phyloP scores from a whole-genome alignment of 2,888 invertebrate genomes.

The Hydrotaea cyrtoneurina region DNA sequence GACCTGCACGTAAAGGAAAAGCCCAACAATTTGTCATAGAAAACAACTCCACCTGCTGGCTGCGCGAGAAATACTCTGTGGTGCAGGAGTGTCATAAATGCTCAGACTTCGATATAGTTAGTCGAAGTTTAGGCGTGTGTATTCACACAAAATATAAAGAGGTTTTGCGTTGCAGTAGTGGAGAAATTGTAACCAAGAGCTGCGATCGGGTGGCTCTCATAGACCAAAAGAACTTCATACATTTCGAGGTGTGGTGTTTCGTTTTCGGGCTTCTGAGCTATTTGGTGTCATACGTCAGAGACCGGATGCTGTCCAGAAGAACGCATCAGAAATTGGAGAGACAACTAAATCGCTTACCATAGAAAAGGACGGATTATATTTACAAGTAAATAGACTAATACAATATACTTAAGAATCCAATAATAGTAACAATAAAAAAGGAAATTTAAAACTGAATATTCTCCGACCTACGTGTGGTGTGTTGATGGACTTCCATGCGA shows the following conservation, averaged over 20 bases:
- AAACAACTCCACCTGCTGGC: constrained; percentile 90
- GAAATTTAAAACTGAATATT: no score
- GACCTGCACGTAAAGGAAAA: constrained; percentile 69
- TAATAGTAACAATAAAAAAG: no score
- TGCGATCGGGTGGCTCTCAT: constrained; percentile 92
- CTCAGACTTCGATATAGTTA: constrained; percentile 91
- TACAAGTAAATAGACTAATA: no score
- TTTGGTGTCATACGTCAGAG: constrained; percentile 76
- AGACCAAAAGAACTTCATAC: constrained; percentile 88
- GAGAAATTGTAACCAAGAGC: constrained; percentile 90
- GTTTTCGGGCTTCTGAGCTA: constrained; percentile 75
- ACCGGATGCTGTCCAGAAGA: constrained; percentile 75
- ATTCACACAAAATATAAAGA: constrained; percentile 92
- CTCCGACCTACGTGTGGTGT: no score
- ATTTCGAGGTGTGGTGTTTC: constrained; percentile 76
- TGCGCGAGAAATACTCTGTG: constrained; percentile 87
- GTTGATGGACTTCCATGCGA: no score
- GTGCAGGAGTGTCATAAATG: constrained; percentile 91
- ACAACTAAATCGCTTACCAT: constrained; percentile 76
- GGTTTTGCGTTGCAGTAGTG: constrained; percentile 89
- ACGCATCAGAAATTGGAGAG: constrained; percentile 77
- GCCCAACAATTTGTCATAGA: constrained; percentile 85
- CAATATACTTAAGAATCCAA: no score
- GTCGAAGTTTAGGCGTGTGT: constrained; percentile 91
- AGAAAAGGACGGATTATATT: constrained; percentile 46